Evolutionary conservation across 92 coral and sea anemone genomes (phyloP).

Genomic region (Parazoanthus swiftii): DNA sequence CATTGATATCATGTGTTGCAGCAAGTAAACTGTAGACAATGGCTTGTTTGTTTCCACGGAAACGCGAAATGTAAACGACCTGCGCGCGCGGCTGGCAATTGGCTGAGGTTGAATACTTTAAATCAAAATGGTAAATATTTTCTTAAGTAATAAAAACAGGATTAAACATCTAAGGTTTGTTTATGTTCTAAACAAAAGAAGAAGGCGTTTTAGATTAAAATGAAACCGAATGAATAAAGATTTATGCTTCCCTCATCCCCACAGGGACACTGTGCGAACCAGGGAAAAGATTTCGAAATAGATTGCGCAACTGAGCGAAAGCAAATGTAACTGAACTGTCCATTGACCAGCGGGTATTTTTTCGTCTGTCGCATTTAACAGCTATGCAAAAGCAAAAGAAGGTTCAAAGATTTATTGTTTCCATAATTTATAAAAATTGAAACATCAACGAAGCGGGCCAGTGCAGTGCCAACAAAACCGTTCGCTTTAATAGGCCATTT

Average conservation of each 20-base stretch:
- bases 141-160: not conserved
- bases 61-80: constrained; percentile 2
- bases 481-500: too few species aligned
- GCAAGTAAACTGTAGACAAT: not conserved
- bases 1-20: not conserved
- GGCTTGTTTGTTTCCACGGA: constrained; percentile 29
- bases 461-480: too few species aligned
- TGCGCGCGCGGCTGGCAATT: not conserved
- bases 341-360: too few species aligned
- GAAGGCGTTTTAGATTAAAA: not conserved
- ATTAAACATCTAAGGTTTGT: not conserved
- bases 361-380: too few species aligned
- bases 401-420: too few species aligned
- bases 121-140: constrained; percentile 13
- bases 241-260: not conserved
- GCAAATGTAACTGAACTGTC: too few species aligned
- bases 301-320: too few species aligned
- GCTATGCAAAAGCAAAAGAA: too few species aligned
- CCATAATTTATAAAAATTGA: too few species aligned
- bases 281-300: constrained; percentile 33
- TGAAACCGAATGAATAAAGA: not conserved
- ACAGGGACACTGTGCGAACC: constrained; percentile 2
- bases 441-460: too few species aligned
- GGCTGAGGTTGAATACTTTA: not conserved
- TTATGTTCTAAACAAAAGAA: not conserved